Base-by-base conservation (phyloP, 2,797 vertebrate species). In the Amblyopsis hoosieri region DNA sequence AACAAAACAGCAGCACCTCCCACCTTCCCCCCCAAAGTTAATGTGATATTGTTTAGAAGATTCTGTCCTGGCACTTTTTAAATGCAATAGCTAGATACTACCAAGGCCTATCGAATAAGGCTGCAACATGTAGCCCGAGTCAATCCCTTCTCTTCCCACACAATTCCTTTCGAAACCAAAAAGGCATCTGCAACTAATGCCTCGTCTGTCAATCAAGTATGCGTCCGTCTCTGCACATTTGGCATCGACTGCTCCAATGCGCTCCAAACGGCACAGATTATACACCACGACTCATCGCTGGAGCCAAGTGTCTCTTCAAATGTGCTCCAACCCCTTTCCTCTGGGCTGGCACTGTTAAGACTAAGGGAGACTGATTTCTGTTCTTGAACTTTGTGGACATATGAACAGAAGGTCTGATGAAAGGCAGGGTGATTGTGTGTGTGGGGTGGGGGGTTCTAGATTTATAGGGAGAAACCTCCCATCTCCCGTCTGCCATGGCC, bases 31-130 rank as follows among this genome's bases (percentile, higher is more conserved):
- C 78, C 47, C 79, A 66, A 79, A 63, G 82, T 85, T 75, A 71
- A 68, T 23, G 72, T 88, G 64, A 75, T 85, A 84, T 85, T 83
- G 81, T 66, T 77, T 71, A 65, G 81, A 83, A 76, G 82, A 84
- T 79, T 87, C 80, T 79, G 72, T 87, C 85, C 87, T 89, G 90
- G 89, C 90, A 90, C 86, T 89, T 91, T 81, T 42, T 82, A 89
- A 84, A 85, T 84, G 75, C 63, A 49, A 84, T 86, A 80, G 81
- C 85, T 88, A 89, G 80, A 78, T 79, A 86, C 86, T 86, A 90
- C 69, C 81, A 87, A 90, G 85, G 87, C 85, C 81, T 79, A 80
- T 81, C 64, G 15, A 71, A 74, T 76, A 72, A 86, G 87, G 89
- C 88, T 88, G 76, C 85, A 72, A 73, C 79, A 83, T 71, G 82